Conservation (phyloP, 2,797 vertebrate genomes). For the Gallinago solitaria region DNA sequence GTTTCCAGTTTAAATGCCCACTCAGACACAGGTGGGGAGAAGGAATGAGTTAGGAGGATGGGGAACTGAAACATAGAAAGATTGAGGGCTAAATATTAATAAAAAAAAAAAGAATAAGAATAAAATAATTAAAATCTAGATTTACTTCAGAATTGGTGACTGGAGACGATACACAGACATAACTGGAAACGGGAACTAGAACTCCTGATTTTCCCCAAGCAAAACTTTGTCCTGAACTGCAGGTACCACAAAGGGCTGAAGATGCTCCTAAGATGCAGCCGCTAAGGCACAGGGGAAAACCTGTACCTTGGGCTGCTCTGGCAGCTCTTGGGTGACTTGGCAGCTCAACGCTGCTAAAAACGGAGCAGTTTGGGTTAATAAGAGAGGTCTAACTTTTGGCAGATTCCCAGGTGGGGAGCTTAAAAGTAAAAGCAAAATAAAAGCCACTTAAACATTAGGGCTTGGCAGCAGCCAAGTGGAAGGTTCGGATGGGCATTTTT, state of each 20-base stretch:
- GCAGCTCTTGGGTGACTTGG: too few species aligned
- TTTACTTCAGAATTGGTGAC: background rate
- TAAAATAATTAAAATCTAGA: background rate
- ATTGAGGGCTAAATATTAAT: background rate
- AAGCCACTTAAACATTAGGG: background rate
- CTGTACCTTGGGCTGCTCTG: background rate
- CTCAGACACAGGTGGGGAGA: background rate
- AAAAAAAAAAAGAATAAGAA: background rate
- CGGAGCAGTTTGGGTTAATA: background rate
- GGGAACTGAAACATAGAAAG: background rate
- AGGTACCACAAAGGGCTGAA: background rate
- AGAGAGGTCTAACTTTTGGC: background rate
- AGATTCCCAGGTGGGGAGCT: background rate
- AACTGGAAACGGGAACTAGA: background rate
- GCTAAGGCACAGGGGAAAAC: background rate
- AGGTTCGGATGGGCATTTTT: background rate
- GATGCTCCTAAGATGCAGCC: background rate
- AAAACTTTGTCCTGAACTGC: background rate
- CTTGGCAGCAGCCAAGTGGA: conserved; percentile 3
- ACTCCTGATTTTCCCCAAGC: background rate
- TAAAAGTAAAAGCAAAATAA: conserved; percentile 24
- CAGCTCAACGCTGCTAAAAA: background rate
- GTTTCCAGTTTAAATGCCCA: background rate
- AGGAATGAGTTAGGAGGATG: background rate
- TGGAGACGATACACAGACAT: background rate